These are phyloP conservation scores for Rotaria magnacalcarata DNA, from an alignment of 2,888 invertebrate genomes.

Conservation along the genomic window DNA sequence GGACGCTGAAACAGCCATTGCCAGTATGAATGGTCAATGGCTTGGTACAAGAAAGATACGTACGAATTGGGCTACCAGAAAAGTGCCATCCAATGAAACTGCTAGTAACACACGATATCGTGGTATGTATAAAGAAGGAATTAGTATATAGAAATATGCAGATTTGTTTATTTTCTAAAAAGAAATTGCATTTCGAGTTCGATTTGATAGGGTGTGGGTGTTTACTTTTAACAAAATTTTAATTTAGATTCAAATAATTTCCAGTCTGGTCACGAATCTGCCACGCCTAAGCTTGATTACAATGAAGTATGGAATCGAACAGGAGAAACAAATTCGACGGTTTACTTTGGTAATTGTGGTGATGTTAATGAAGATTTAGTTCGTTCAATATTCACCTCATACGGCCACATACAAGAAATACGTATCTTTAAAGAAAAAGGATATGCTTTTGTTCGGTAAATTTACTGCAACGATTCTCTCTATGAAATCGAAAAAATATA, in stretches of 20 bases:
- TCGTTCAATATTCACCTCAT: constrained; percentile 87
- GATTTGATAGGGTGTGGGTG: too few species aligned
- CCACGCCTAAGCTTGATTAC: constrained; percentile 39
- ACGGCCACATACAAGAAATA: constrained; percentile 91
- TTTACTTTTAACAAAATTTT: too few species aligned
- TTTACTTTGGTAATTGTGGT: constrained; percentile 43
- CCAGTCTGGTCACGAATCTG: neutral
- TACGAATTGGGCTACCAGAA: constrained; percentile 98
- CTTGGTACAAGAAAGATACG: constrained; percentile 90
- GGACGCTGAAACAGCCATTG: constrained; percentile 75
- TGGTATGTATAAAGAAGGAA: neutral
- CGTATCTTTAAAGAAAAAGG: constrained; percentile 98
- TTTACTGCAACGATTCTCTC: too few species aligned
- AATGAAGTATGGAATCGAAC: constrained; percentile 46
- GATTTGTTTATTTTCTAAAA: too few species aligned
- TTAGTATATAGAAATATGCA: too few species aligned
- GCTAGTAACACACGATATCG: neutral
- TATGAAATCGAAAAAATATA: too few species aligned
- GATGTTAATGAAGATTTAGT: constrained; percentile 72
- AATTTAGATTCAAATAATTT: neutral
- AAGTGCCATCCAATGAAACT: constrained; percentile 57
- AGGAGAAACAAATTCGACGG: constrained; percentile 45
- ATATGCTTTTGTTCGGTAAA: constrained; percentile 79
- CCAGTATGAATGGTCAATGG: constrained; percentile 99
- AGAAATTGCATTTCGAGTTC: too few species aligned